These are phyloP conservation scores for Mesorhabditis spiculigera DNA, from an alignment of 2,888 invertebrate genomes.

Conservation along the genomic window DNA sequence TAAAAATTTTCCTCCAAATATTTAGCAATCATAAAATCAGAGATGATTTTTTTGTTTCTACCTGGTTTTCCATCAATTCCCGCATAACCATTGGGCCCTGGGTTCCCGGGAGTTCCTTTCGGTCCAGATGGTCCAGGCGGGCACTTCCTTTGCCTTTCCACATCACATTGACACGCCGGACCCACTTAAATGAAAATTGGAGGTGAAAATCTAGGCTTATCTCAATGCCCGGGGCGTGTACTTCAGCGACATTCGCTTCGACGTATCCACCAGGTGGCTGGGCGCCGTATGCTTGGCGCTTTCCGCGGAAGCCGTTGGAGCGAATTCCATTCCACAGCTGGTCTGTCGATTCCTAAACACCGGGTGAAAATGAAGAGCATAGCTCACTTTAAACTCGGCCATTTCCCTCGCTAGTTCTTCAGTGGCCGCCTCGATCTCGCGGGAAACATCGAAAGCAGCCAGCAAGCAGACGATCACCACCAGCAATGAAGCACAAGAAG, in stretches of 20 bases:
- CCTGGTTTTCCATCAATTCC: slow-evolving; percentile 30
- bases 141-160: slow-evolving; percentile 25
- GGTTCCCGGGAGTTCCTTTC: slow-evolving; percentile 34
- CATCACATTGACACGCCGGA: too few relatives aligned
- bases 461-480: too few relatives aligned
- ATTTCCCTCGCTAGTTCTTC: too few relatives aligned
- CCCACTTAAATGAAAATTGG: slow-evolving; percentile 6
- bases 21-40: background rate
- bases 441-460: too few relatives aligned
- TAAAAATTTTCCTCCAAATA: background rate
- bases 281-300: too few relatives aligned
- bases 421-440: too few relatives aligned
- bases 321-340: too few relatives aligned
- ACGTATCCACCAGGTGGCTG: slow-evolving; percentile 2
- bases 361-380: too few relatives aligned
- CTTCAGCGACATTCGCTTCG: background rate
- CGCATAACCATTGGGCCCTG: slow-evolving; percentile 22
- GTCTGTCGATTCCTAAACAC: too few relatives aligned
- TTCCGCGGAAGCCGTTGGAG: too few relatives aligned
- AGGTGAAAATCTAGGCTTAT: background rate
- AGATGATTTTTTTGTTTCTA: background rate
- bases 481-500: too few relatives aligned
- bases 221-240: slow-evolving; percentile 1
- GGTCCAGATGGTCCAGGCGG: slow-evolving; percentile 44
- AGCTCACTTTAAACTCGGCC: too few relatives aligned